A percentile compares a stretch with the other conserved stretches of the same genome.
Evolutionary conservation across 2,113 vertebrate genomes (phyloP).

Genomic region (Mormyrus lacerda): DNA sequence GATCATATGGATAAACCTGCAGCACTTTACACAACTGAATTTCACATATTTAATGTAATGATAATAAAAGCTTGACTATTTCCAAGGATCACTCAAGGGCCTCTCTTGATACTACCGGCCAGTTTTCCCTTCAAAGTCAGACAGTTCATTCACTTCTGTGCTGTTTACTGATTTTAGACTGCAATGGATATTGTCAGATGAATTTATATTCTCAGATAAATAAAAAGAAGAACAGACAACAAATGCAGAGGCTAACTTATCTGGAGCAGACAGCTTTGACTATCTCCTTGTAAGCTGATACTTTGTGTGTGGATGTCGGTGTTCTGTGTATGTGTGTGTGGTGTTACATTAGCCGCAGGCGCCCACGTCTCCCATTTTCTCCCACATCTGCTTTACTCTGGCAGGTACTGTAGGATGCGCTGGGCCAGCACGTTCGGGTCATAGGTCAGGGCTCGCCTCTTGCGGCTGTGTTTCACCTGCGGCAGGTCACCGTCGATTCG

Average conservation of each 20-base stretch:
- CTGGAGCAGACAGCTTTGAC: conserved; percentile 18
- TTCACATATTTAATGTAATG: neutral
- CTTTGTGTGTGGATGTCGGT: neutral
- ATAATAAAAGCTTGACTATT: neutral
- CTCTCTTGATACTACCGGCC: neutral
- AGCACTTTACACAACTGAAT: neutral
- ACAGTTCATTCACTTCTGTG: neutral
- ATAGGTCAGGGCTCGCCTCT: conserved; percentile 37
- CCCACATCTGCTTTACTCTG: conserved; percentile 36
- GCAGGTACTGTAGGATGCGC: conserved; percentile 57
- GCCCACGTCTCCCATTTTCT: neutral
- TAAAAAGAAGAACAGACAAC: conserved; percentile 5
- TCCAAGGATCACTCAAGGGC: neutral
- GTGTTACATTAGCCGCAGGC: neutral
- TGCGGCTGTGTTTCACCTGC: conserved; percentile 39
- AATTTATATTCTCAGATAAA: conserved; percentile 1
- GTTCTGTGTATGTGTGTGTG: neutral
- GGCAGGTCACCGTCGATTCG: conserved; percentile 47
- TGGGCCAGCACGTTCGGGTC: conserved; percentile 54
- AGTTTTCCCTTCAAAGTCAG: neutral
- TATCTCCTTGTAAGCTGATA: conserved; percentile 17
- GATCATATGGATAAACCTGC: neutral
- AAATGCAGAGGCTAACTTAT: conserved; percentile 10
- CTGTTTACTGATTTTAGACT: conserved; percentile 4
- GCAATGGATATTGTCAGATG: conserved; percentile 9